Evolutionary conservation across 64 coral and sea anemone genomes (phyloP).

Genomic region (Actinia tenebrosa): DNA sequence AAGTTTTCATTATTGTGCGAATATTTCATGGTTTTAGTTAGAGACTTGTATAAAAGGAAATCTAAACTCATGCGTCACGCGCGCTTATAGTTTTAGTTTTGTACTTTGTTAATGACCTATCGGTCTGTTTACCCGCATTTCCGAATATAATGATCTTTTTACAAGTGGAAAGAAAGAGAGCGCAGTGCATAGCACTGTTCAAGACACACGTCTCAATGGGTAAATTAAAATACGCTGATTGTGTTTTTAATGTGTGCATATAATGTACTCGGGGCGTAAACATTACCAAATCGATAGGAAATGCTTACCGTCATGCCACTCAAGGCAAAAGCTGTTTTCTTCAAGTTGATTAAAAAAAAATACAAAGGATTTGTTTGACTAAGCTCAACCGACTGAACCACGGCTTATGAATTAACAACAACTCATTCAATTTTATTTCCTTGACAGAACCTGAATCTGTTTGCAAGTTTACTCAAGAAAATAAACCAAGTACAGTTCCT

Average conservation of each 20-base stretch:
- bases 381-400: not conserved
- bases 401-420: not conserved
- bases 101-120: not conserved
- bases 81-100: not conserved
- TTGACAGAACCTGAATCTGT: constrained; percentile 43
- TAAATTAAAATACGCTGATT: not conserved
- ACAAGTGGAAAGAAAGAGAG: not conserved
- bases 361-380: not conserved
- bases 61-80: not conserved
- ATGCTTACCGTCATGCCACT: not conserved
- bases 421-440: constrained; percentile 23
- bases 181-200: not conserved
- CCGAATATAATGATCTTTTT: constrained; percentile 6
- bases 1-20: not conserved
- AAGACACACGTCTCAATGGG: constrained; percentile 8
- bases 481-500: constrained; percentile 50
- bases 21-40: too few species aligned
- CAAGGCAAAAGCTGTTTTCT: not conserved
- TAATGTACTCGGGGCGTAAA: not conserved
- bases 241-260: not conserved
- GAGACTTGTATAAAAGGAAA: not conserved
- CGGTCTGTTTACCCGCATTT: not conserved
- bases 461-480: constrained; percentile 75
- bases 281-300: constrained; percentile 17
- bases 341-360: constrained; percentile 3